Conservation (phyloP, 2,797 vertebrate species). For the Lacerta agilis region DNA sequence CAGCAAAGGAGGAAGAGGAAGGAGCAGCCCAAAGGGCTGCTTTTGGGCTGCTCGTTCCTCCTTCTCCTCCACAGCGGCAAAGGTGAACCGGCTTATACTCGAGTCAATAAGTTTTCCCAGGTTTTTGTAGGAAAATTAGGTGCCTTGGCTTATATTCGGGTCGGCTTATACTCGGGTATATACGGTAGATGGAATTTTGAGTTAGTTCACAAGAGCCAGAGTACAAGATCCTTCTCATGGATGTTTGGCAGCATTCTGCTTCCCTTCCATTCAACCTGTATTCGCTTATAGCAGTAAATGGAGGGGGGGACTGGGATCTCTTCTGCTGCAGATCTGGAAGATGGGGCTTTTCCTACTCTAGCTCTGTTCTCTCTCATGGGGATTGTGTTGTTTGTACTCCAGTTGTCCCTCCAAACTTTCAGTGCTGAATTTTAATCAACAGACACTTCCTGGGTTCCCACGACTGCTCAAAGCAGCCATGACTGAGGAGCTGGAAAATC, state of each 20-base stretch:
- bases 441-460: constrained; percentile 49
- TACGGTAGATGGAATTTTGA: not conserved
- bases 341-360: not conserved
- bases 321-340: not conserved
- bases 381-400: not conserved
- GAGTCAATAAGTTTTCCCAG: too few species aligned
- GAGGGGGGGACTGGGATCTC: not conserved
- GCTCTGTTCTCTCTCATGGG: not conserved
- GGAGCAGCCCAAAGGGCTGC: too few species aligned
- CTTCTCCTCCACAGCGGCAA: too few species aligned
- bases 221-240: not conserved
- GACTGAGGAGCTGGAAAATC: constrained; percentile 52
- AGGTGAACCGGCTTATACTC: too few species aligned
- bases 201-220: too few species aligned
- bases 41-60: too few species aligned
- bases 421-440: constrained; percentile 36
- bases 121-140: too few species aligned
- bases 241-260: not conserved
- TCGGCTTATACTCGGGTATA: too few species aligned
- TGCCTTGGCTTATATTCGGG: too few species aligned
- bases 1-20: too few species aligned
- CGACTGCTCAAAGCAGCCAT: constrained; percentile 49
- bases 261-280: not conserved
- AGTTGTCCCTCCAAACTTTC: not conserved
- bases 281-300: not conserved